Base-by-base conservation (phyloP, 2,113 vertebrate species). In the Ciconia maguari region DNA sequence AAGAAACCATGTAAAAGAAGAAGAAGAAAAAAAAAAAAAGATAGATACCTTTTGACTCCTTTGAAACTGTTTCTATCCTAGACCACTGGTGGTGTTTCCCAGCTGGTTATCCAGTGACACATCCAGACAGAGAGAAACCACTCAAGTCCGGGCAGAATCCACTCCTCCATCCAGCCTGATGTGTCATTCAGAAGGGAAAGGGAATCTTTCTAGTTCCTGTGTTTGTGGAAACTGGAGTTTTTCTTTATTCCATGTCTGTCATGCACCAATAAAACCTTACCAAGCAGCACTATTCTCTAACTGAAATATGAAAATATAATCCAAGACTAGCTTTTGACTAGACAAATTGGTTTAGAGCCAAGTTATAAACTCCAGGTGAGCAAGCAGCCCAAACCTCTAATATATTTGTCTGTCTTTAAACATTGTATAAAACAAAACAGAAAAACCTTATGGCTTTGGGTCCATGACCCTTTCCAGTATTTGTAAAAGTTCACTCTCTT, bases 351-450 rank as follows among this genome's bases (percentile, higher is more conserved):
- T 81, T 97, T 89, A 91, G 89, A 96, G 89, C 54, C 69, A 95
- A 97, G 66, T 58, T 92, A 83, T 96, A 97, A 96, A 97, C 93
- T 97, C 81, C 94, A 94, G 81, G 91, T 95, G 87, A 97, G 72
- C 94, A 88, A 95, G 72, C 79, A 94, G 60, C 76, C 91, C 87
- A 94, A 77, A 86, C 85, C 79, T 95, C 94, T 96, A 90, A 97
- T 94, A 95, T 95, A 96, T 93, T 96, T 96, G 79, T 89, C 78
- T 93, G 57, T 42, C 66, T 95, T 96, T 96, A 96, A 95, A 90
- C 78, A 88, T 91, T 83, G 41, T 68, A 94, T 94, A 94, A 94
- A 97, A 96, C 90, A 96, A 94, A 96, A 86, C 6, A 61, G 22
- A 12, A 62, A 46, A 79, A 27, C 17, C 38, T 71, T 92, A 75